Conservation (phyloP, 2,113 vertebrate species). For the Siniperca knerii region DNA sequence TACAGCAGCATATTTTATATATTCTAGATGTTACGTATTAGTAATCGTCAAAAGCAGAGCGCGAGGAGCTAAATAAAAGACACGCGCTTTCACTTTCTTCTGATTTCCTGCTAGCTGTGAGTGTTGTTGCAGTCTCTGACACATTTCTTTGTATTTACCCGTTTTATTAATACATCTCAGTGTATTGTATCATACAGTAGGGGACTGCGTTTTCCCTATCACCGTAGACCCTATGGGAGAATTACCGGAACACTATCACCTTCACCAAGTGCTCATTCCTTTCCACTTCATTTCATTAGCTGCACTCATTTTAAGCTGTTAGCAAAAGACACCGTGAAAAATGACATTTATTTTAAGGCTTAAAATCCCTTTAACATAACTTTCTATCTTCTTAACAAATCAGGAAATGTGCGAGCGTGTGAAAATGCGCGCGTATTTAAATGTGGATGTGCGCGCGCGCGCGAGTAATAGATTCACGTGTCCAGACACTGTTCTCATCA, state of each 20-base stretch:
- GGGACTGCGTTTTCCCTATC: too few species aligned
- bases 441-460: neutral
- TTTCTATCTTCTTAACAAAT: neutral
- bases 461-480: conserved; percentile 32
- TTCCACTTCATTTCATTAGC: neutral
- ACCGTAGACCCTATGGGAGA: fast-evolving
- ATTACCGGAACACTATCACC: neutral
- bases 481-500: conserved; percentile 45
- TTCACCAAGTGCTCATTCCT: neutral
- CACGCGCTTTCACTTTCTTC: conserved; percentile 34
- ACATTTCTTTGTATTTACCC: neutral
- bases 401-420: neutral
- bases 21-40: neutral
- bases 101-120: neutral
- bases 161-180: neutral
- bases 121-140: neutral
- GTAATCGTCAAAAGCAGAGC: neutral
- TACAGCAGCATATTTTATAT: neutral
- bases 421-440: too few species aligned
- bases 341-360: neutral
- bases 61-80: conserved; percentile 1
- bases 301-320: neutral
- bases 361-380: neutral
- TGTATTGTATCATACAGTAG: too few species aligned
- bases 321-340: neutral